A percentile compares a stretch with the other conserved stretches of the same genome.
phyloP scores from a whole-genome alignment of 2,797 vertebrate species.

The Poecilia picta region DNA sequence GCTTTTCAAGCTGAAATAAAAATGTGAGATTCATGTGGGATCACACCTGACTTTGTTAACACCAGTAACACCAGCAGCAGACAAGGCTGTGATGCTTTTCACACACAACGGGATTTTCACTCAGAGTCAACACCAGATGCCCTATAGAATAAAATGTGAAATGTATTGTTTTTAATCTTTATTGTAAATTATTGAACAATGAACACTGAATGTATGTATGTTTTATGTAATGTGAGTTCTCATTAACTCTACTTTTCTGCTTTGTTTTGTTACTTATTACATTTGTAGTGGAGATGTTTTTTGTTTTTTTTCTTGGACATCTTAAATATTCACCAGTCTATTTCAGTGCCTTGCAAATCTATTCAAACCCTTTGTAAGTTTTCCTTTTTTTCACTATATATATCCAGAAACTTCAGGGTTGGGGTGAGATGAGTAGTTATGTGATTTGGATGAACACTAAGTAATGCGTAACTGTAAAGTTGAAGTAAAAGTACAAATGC shows the following conservation, averaged over 20 bases:
- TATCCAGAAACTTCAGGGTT: background rate
- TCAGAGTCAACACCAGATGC: conserved; percentile 31
- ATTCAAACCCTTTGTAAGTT: background rate
- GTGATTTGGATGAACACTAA: background rate
- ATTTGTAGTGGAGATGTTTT: background rate
- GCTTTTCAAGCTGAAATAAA: conserved; percentile 14
- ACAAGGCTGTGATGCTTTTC: conserved; percentile 32
- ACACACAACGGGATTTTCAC: conserved; percentile 33
- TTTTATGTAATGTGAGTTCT: background rate
- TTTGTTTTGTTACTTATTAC: background rate
- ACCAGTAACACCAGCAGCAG: background rate
- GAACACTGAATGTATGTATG: background rate
- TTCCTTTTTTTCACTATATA: background rate
- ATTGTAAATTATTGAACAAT: conserved; percentile 7
- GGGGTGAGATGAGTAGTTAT: background rate
- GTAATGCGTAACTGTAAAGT: background rate
- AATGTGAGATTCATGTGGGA: conserved; percentile 2
- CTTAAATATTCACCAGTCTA: background rate
- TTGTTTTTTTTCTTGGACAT: background rate
- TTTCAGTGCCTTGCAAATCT: background rate
- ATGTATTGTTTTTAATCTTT: conserved; percentile 19
- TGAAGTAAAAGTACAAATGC: background rate
- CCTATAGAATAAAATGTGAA: conserved; percentile 29
- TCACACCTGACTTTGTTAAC: conserved; percentile 20
- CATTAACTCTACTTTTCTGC: background rate